These are phyloP conservation scores for Lutjanus argentimaculatus DNA, from an alignment of 2,797 vertebrate genomes.

Conservation along the genomic window DNA sequence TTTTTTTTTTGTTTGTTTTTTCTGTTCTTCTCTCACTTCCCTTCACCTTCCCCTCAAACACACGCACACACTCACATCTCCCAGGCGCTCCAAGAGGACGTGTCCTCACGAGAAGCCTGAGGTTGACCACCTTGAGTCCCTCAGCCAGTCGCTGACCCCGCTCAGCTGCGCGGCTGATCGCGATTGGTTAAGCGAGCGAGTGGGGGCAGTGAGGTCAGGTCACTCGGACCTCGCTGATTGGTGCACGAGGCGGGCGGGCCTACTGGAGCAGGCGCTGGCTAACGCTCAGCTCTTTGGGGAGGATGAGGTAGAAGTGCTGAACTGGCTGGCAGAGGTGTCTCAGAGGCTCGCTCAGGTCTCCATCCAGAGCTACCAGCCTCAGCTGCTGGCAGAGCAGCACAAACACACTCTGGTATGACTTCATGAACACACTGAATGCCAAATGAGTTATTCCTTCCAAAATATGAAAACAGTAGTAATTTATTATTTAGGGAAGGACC, in stretches of 20 bases:
- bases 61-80: slow-evolving; percentile 67
- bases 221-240: slow-evolving; percentile 91
- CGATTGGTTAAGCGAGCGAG: slow-evolving; percentile 89
- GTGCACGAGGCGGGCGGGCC: slow-evolving; percentile 88
- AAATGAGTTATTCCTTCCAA: neutral
- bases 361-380: slow-evolving; percentile 92
- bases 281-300: slow-evolving; percentile 98
- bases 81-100: slow-evolving; percentile 94
- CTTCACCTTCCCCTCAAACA: slow-evolving; percentile 22
- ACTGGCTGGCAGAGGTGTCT: slow-evolving; percentile 98
- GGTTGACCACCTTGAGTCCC: slow-evolving; percentile 87
- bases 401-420: slow-evolving; percentile 90
- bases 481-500: neutral
- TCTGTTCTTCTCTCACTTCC: slow-evolving; percentile 52
- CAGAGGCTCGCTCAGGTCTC: slow-evolving; percentile 94
- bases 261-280: slow-evolving; percentile 95
- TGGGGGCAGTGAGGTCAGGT: slow-evolving; percentile 88
- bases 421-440: slow-evolving; percentile 28
- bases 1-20: slow-evolving; percentile 70
- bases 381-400: slow-evolving; percentile 93
- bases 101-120: slow-evolving; percentile 86
- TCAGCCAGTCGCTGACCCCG: slow-evolving; percentile 90
- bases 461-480: neutral
- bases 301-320: slow-evolving; percentile 99
- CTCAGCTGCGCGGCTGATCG: slow-evolving; percentile 91